Base-by-base conservation (phyloP, 2,113 vertebrate species). In the Deroptyus accipitrinus region DNA sequence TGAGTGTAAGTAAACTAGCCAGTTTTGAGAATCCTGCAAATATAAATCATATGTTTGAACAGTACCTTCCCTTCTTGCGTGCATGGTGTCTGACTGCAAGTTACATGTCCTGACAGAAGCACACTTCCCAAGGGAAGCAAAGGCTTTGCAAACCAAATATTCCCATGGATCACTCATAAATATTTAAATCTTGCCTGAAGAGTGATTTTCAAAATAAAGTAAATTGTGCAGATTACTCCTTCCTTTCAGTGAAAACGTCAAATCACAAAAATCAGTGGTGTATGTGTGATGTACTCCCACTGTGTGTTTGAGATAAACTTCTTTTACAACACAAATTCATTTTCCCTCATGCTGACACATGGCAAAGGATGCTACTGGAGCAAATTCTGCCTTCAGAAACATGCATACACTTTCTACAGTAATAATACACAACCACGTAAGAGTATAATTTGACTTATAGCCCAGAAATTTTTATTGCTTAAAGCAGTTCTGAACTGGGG, bases 131-230 rank as follows among this genome's bases (percentile, higher is more conserved):
- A 69, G 42, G 70, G 59, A 95, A 93, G 66, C 6, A 88, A 93
- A 86, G 54, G 8, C 27, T 87, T 66, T 54, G n/a, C 33, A 95
- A 94, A 91, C 11, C 11, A 94, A 86, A 78, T 75, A 94, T 86
- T 78, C 37, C 51, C 44, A 81, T 66, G 59, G 64, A 81, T 83
- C 44, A 33, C 23, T 35, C 33, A 67, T 55, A 94, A 92, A 94
- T 93, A 96, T 61, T 96, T 92, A 96, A 96, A 41, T 61, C 72
- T 75, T 85, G 11, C 41, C 88, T 63, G 31, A 92, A 91, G 67
- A 93, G 13, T 68, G 74, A 87, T 90, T 91, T 96, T 95, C 70
- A 82, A 83, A 63, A 44, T 78, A 90, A 95, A 88, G 74, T 39
- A 55, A 86, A 85, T 94, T 81, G 67, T 75, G 23, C n/a, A 81